A percentile compares a stretch with the other conserved stretches of the same genome.
These are phyloP conservation scores for Cyaniris semiargus DNA, from an alignment of 2,888 invertebrate species.

Conservation along the genomic window DNA sequence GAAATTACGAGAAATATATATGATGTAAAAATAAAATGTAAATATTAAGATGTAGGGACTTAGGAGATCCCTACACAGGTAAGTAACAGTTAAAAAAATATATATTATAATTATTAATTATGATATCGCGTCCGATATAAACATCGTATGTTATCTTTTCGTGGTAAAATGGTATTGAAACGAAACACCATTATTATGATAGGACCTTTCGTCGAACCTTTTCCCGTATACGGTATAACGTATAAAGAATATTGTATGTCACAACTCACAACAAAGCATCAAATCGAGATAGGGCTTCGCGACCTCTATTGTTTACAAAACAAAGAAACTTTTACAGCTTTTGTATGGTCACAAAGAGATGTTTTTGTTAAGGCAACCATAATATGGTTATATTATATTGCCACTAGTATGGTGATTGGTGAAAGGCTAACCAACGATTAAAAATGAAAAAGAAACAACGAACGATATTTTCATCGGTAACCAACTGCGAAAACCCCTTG, in stretches of 20 bases:
- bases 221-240: not conserved
- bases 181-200: not conserved
- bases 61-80: too few species aligned
- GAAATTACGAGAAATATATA: too few species aligned
- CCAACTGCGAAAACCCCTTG: too few species aligned
- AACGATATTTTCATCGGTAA: too few species aligned
- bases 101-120: too few species aligned
- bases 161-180: not conserved
- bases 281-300: not conserved
- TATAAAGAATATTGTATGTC: slow-evolving; percentile 3
- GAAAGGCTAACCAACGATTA: too few species aligned
- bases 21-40: too few species aligned
- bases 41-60: too few species aligned
- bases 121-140: not conserved
- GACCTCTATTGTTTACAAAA: not conserved
- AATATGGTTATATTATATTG: too few species aligned
- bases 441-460: too few species aligned
- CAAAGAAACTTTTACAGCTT: slow-evolving; percentile 14
- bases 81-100: too few species aligned
- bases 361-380: not conserved
- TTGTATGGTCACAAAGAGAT: not conserved
- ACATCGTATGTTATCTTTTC: not conserved
- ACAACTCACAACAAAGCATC: slow-evolving; percentile 14
- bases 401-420: too few species aligned
- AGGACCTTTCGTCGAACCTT: not conserved